A percentile compares a stretch with the other conserved stretches of the same genome.
phyloP scores from a whole-genome alignment of 2,797 vertebrate genomes.

The Spondyliosoma cantharus region DNA sequence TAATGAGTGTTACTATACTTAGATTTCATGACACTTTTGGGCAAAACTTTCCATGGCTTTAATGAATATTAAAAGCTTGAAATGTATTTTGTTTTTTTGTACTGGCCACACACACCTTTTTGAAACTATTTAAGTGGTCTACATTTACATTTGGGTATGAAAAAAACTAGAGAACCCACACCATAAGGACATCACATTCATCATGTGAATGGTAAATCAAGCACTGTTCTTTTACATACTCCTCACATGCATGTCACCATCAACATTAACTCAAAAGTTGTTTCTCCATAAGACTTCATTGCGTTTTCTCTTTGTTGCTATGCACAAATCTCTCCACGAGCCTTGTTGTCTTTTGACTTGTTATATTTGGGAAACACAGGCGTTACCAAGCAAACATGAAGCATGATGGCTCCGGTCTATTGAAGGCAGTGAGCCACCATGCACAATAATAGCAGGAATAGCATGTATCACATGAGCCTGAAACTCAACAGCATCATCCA shows the following conservation, averaged over 20 bases:
- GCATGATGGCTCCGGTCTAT: neutral
- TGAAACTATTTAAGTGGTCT: neutral
- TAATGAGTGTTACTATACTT: no score
- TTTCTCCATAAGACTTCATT: neutral
- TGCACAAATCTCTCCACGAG: neutral
- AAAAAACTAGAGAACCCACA: neutral
- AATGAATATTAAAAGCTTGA: neutral
- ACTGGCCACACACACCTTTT: neutral
- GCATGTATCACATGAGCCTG: neutral
- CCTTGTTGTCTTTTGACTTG: neutral
- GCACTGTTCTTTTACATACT: neutral
- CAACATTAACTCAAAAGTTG: neutral
- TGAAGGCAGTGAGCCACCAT: neutral
- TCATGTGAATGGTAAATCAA: no score
- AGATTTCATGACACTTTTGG: neutral
- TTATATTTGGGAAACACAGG: neutral
- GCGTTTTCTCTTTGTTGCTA: neutral
- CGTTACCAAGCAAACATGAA: neutral
- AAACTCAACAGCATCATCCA: neutral
- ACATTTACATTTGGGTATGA: neutral
- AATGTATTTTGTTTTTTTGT: fast-evolving
- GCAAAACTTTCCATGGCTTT: neutral
- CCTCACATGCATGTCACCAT: neutral
- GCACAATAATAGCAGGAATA: no score
- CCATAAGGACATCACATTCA: neutral